Evolutionary conservation across 1,140 invertebrate species (phyloP), one percentile per base, ranked within the genome.

Genomic region (Nylanderia fulva): DNA sequence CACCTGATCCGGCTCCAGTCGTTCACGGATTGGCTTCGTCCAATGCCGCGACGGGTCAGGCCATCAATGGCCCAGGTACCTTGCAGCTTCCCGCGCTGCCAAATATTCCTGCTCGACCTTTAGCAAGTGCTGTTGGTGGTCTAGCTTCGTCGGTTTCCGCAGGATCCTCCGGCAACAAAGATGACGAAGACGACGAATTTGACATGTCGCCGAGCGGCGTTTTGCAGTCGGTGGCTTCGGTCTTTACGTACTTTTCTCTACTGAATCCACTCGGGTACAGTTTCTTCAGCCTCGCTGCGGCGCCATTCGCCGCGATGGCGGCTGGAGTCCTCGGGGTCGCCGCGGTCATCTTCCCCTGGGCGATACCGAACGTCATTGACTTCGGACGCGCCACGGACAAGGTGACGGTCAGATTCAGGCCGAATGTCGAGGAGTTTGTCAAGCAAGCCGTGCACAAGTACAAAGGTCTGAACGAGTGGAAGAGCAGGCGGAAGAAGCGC

Each of bases 181-280:
- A 93, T 5, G 92, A 93, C 18, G 93, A 93, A 3, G 92, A 93
- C 1, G 92, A 93, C 1, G 93, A 93, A 18, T 90, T 86, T 9
- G 93, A 91, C 69, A 58, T 92, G 1, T 92, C 91, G 1, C 93
- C 93, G 0, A 56, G 76, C 4, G 84, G 91, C 15, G 48, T 95
- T 0, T 76, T 94, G 69, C 90, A 94, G 0, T 92, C 92, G 0
- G 91, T 94, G 18, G 86, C 90, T 0, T 93, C 92, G 0, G 68
- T 93, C 0, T 93, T 94, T 61, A 83, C 91, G 0, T 93, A 92
- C 6, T 92, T 94, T n/a, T 92, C 90, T 0, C 92, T 93, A 15
- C 52, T 95, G 1, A 94, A 94, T 88, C 94, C 94, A 0, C 56
- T 95, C 18, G 93, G 94, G 86, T 95, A 95, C 42, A 91, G 94